Evolutionary conservation across 2,888 invertebrate species (phyloP).

Genomic region (Cataglyphis rosenhaueri): DNA sequence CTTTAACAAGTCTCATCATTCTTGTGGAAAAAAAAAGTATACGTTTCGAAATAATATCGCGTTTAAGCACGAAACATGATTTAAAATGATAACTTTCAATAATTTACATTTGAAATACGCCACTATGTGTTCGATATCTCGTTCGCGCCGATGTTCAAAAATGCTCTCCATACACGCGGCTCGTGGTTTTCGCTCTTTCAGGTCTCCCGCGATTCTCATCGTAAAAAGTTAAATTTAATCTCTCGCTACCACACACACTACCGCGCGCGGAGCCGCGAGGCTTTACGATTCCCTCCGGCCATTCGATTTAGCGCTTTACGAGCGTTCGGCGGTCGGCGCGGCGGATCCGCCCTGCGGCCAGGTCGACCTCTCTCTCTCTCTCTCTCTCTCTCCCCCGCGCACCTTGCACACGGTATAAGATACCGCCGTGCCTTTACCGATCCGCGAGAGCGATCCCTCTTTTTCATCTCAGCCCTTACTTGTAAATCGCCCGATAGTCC

Average conservation of each 20-base stretch:
- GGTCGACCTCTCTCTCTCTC: neutral
- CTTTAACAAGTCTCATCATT: neutral
- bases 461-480: neutral
- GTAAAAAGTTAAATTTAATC: slow-evolving; percentile 76
- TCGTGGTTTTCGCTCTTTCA: slow-evolving; percentile 49
- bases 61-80: neutral
- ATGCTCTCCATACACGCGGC: slow-evolving; percentile 5
- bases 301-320: slow-evolving; percentile 72
- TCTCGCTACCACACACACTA: slow-evolving; percentile 60
- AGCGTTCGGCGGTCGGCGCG: slow-evolving; percentile 40
- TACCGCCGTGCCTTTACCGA: neutral
- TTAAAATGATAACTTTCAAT: neutral
- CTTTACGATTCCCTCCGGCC: slow-evolving; percentile 70
- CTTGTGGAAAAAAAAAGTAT: neutral
- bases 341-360: slow-evolving; percentile 26
- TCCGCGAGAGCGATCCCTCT: slow-evolving; percentile 22
- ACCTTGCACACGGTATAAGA: neutral
- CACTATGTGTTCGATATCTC: neutral
- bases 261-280: slow-evolving; percentile 36
- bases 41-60: neutral
- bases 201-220: slow-evolving; percentile 56
- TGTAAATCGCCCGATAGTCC: neutral
- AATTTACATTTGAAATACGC: neutral
- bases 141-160: neutral
- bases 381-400: neutral